phyloP scores from a whole-genome alignment of 2,888 invertebrate genomes.

The Calameuta idolon region DNA sequence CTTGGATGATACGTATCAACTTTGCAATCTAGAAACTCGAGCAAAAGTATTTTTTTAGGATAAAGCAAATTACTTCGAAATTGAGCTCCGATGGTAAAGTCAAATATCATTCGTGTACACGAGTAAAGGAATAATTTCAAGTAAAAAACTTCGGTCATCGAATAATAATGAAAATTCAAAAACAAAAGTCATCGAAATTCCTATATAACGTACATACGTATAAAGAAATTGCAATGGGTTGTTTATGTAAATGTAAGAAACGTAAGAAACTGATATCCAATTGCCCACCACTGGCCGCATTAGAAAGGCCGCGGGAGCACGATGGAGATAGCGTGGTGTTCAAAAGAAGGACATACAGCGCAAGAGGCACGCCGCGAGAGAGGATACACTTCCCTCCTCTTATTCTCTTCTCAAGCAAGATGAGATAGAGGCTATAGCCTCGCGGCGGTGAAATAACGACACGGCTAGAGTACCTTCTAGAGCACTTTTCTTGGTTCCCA shows the following conservation, averaged over 20 bases:
- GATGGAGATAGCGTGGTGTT: conserved; percentile 39
- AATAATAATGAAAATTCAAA: background rate
- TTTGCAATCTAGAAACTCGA: background rate
- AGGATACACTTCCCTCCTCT: conserved; percentile 31
- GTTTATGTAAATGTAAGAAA: background rate
- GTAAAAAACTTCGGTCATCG: background rate
- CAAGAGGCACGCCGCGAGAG: conserved; percentile 31
- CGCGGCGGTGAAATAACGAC: conserved; percentile 62
- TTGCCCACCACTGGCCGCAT: conserved; percentile 26
- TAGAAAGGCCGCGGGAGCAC: conserved; percentile 28
- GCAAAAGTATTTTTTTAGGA: background rate
- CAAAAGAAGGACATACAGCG: conserved; percentile 31
- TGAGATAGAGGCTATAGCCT: conserved; percentile 56
- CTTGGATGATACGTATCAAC: background rate
- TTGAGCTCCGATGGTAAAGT: background rate
- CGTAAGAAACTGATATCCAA: conserved; percentile 23
- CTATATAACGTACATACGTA: background rate
- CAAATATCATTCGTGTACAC: background rate
- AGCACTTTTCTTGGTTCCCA: conserved; percentile 47
- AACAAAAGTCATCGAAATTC: background rate
- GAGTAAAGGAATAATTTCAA: no score
- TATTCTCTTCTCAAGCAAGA: conserved; percentile 42
- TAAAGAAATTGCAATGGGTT: background rate
- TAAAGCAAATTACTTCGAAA: background rate
- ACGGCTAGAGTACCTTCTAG: conserved; percentile 48